phyloP scores from a whole-genome alignment of 2,888 invertebrate species.

The Orthonychiurus folsomi region DNA sequence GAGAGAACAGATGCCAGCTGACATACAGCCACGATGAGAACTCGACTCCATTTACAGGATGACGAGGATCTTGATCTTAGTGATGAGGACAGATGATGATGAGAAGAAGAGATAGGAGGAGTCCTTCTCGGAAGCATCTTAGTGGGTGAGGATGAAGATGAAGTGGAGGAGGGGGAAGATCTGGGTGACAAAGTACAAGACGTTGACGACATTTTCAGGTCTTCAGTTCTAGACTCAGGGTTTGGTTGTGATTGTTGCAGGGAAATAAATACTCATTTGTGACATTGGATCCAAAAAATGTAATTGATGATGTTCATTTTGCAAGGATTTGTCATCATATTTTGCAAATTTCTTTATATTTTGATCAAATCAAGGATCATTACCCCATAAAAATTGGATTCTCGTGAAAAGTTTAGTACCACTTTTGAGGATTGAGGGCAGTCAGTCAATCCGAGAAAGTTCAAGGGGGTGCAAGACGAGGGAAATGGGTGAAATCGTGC shows the following conservation, averaged over 20 bases:
- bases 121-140: background rate
- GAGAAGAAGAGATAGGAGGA: background rate
- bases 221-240: too few species aligned
- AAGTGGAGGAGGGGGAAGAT: constrained; percentile 7
- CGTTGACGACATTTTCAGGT: constrained; percentile 15
- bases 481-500: background rate
- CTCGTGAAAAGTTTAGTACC: too few species aligned
- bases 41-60: constrained; percentile 39
- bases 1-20: constrained; percentile 40
- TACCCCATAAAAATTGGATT: too few species aligned
- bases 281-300: too few species aligned
- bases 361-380: too few species aligned
- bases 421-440: too few species aligned
- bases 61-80: constrained; percentile 22
- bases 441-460: background rate
- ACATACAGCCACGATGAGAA: constrained; percentile 37
- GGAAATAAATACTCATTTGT: too few species aligned
- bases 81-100: constrained; percentile 12
- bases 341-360: too few species aligned
- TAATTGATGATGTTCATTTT: too few species aligned
- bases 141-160: background rate
- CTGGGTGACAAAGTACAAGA: constrained; percentile 15
- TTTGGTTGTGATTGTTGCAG: too few species aligned
- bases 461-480: too few species aligned
- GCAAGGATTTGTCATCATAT: too few species aligned